phyloP scores from a whole-genome alignment of 2,888 invertebrate species.

The Patella depressa region DNA sequence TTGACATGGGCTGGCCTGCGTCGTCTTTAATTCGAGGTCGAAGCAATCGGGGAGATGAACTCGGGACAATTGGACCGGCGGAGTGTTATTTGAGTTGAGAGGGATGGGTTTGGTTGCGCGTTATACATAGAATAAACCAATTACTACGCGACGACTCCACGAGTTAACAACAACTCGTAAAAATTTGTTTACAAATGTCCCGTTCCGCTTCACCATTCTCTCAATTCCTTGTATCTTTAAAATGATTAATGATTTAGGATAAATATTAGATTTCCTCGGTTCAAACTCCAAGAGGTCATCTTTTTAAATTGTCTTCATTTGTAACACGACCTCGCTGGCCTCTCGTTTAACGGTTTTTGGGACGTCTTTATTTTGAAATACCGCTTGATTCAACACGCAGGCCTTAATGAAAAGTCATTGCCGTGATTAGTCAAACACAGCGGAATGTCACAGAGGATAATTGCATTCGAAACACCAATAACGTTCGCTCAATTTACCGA shows the following conservation, averaged over 20 bases:
- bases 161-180: too few species aligned
- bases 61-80: conserved; percentile 21
- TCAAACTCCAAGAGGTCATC: conserved; percentile 23
- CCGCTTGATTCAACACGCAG: conserved; percentile 24
- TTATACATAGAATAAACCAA: conserved; percentile 50
- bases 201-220: not conserved
- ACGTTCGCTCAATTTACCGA: conserved; percentile 8
- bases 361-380: conserved; percentile 32
- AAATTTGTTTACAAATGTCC: not conserved
- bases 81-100: conserved; percentile 15
- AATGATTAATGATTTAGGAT: conserved; percentile 43
- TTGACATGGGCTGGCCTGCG: conserved; percentile 26
- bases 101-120: conserved; percentile 38
- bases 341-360: conserved; percentile 25
- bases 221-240: not conserved
- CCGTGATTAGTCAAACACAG: conserved; percentile 38
- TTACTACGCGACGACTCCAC: conserved; percentile 31
- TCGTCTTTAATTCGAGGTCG: conserved; percentile 22
- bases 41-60: conserved; percentile 13
- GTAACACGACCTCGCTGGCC: conserved; percentile 26
- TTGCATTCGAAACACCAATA: conserved; percentile 26
- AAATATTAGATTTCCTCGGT: conserved; percentile 40
- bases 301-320: conserved; percentile 33
- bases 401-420: conserved; percentile 35
- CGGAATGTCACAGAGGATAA: conserved; percentile 30